Evolutionary conservation across 2,797 vertebrate species (phyloP).

Genomic region (Euthynnus affinis): DNA sequence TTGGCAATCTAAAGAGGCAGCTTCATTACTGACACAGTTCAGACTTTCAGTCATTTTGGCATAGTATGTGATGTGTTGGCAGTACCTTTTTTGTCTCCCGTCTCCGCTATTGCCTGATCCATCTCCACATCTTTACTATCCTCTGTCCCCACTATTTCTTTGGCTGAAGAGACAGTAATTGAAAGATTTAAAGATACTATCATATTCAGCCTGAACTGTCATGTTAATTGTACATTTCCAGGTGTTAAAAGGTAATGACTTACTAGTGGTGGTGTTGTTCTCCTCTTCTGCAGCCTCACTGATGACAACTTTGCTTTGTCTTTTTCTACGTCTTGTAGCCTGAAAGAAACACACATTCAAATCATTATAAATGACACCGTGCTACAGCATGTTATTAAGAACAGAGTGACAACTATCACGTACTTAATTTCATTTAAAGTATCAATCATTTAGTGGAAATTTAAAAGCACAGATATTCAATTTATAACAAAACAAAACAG

Average conservation of each 20-base stretch:
- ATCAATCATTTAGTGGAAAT: neutral
- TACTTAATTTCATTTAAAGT: no score
- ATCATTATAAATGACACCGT: neutral
- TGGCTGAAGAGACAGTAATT: neutral
- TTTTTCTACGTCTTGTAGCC: constrained; percentile 34
- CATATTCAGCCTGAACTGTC: neutral
- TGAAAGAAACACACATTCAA: constrained; percentile 23
- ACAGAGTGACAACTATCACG: neutral
- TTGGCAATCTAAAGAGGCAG: constrained; percentile 44
- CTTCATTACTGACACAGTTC: constrained; percentile 24
- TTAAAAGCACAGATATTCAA: no score
- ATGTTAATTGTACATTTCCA: neutral
- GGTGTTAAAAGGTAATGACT: constrained; percentile 17
- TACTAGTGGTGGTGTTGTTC: constrained; percentile 26
- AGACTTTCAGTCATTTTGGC: constrained; percentile 1
- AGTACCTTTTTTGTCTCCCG: constrained; percentile 46
- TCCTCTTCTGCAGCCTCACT: constrained; percentile 15
- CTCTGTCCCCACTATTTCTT: neutral
- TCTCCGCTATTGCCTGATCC: neutral
- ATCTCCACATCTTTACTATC: constrained; percentile 3
- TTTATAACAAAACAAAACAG: no score
- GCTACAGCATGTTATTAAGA: neutral
- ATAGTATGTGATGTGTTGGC: neutral
- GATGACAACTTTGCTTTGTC: constrained; percentile 28
- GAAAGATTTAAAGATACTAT: neutral